A percentile compares a stretch with the other conserved stretches of the same genome.
phyloP scores from a whole-genome alignment of 2,113 vertebrate species.

The Corvus hawaiiensis region DNA sequence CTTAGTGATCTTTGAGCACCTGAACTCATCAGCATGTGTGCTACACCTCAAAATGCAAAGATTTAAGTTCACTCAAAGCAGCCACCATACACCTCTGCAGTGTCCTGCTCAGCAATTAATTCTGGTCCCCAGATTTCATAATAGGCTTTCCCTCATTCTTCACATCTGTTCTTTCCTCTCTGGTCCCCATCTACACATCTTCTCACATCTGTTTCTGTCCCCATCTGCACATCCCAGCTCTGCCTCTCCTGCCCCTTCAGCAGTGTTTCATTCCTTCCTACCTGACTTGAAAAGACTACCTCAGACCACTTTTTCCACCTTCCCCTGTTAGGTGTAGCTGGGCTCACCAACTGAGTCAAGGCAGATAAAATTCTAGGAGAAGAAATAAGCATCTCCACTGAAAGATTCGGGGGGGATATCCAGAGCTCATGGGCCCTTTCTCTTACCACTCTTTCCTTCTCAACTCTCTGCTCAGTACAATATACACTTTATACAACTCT shows the following conservation, averaged over 20 bases:
- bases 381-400: not conserved
- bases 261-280: not conserved
- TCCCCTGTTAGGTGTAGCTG: not conserved
- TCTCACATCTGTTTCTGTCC: not conserved
- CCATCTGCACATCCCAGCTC: not conserved
- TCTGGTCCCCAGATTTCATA: not conserved
- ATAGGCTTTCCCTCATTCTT: not conserved
- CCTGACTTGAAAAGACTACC: not conserved
- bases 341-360: not conserved
- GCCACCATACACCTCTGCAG: not conserved
- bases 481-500: not conserved
- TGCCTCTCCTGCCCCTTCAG: not conserved
- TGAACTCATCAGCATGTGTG: not conserved
- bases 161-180: not conserved
- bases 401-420: not conserved
- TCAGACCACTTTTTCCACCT: not conserved
- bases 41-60: not conserved
- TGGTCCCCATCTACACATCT: not conserved
- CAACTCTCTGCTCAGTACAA: not conserved
- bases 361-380: not conserved
- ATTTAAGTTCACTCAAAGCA: not conserved
- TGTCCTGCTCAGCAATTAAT: not conserved
- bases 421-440: not conserved
- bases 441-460: not conserved
- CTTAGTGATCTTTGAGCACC: not conserved